Base-by-base conservation (phyloP, 2,113 vertebrate genomes). In the Gambusia holbrooki region DNA sequence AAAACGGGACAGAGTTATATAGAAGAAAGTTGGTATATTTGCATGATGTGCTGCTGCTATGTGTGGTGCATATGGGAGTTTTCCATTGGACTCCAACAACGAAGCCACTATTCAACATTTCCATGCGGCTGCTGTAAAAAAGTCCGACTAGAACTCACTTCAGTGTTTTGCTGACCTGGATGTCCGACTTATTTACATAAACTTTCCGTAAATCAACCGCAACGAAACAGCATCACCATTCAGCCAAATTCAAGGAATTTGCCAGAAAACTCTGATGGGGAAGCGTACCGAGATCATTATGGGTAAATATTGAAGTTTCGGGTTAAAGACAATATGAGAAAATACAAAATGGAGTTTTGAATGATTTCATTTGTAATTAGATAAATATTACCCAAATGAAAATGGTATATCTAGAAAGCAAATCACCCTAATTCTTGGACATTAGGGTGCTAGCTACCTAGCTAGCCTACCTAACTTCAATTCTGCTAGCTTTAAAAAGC, bases 121-220 rank as follows among this genome's bases (percentile, higher is more conserved):
- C 86, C 1, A 88, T 89, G 83, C 86, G 0, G 83, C 4, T 83
- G 30, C 5, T 3, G n/a, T 25, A 3, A 29, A 68, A 27, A 48
- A 11, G 13, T 62, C n/a, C 29, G 1, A 19, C 10, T 11, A 3
- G 2, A 17, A n/a, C n/a, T 28, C 2, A 1, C 15, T 19, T 45
- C 69, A 73, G 30, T 33, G 62, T 45, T 61, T 27, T n/a, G 3
- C 33, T 48, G n/a, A 35, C 28, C 4, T 29, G 15, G 27, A 62
- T 12, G 73, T 30, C 1, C 1, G 5, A 0, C 13, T 71, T n/a
- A 79, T 85, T 87, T 78, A 66, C 79, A 84, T 77, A 4, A 51
- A 48, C 3, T 3, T 25, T 15, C 7, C 62, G 27, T 5, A 32
- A 32, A 62, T 22, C 15, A 22, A 25, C 48, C 17, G 6, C 17